A percentile compares a stretch with the other conserved stretches of the same genome.
These are phyloP conservation scores for Furnarius figulus DNA, from an alignment of 2,113 vertebrate species.

Conservation along the genomic window DNA sequence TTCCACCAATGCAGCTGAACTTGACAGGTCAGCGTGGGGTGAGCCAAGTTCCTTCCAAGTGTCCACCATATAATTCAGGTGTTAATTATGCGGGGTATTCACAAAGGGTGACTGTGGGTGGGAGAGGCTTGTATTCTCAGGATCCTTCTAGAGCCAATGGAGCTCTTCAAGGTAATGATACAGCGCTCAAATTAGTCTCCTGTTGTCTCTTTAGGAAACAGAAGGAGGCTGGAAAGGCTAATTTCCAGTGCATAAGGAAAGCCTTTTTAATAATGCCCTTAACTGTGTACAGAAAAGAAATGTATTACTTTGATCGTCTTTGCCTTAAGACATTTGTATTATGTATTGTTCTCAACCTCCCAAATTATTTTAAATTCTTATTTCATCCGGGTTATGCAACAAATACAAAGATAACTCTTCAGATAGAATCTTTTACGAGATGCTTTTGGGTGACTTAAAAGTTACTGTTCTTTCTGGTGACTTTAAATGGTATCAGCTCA, in stretches of 20 bases:
- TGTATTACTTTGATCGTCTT: background rate
- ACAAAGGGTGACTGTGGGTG: background rate
- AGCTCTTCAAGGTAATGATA: background rate
- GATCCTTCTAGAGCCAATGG: background rate
- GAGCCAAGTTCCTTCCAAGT: background rate
- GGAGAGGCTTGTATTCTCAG: background rate
- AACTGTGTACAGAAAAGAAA: background rate
- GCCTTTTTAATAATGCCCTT: background rate
- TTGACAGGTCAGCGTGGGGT: background rate
- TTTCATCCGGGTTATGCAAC: constrained; percentile 64
- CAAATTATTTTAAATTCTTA: background rate
- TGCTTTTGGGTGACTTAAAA: constrained; percentile 66
- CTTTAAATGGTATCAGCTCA: background rate
- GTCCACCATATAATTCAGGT: background rate
- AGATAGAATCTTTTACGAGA: constrained; percentile 63
- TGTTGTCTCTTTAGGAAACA: background rate
- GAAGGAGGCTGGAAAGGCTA: background rate
- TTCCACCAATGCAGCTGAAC: background rate
- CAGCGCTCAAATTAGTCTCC: background rate
- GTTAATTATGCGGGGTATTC: background rate
- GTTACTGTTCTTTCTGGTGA: background rate
- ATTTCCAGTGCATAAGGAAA: background rate
- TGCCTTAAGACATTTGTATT: background rate
- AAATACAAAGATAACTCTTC: constrained; percentile 59
- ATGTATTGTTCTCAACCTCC: background rate